phyloP scores from a whole-genome alignment of 2,797 vertebrate species.

The Micromesistius poutassou region DNA sequence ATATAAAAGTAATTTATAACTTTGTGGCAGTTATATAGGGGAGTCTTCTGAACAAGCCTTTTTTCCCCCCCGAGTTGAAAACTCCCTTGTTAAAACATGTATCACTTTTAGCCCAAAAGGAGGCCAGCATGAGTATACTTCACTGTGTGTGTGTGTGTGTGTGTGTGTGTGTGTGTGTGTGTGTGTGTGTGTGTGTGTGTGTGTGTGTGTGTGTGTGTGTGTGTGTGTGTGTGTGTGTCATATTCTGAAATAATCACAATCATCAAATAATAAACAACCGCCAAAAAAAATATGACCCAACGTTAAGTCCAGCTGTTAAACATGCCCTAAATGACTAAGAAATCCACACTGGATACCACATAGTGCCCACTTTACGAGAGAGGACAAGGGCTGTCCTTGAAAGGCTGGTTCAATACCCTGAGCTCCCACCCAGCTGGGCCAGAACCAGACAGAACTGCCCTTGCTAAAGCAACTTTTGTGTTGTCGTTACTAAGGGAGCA shows the following conservation, averaged over 20 bases:
- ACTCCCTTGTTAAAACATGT: not conserved
- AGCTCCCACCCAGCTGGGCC: conserved; percentile 35
- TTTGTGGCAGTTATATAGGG: not conserved
- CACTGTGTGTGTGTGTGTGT: not conserved
- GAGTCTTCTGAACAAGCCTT: not conserved
- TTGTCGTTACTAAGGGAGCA: conserved; percentile 38
- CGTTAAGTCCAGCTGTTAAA: not conserved
- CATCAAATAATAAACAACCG: not conserved
- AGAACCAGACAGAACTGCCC: conserved; percentile 63
- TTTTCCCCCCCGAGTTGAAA: not conserved
- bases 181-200: too few species aligned
- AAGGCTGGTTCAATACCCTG: conserved; percentile 65
- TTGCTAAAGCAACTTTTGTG: conserved; percentile 61
- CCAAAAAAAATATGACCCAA: not conserved
- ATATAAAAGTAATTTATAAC: conserved; percentile 1
- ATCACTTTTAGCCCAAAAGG: not conserved
- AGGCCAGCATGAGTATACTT: not conserved
- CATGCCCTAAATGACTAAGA: not conserved
- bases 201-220: not conserved
- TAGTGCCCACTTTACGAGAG: not conserved
- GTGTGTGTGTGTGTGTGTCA: not conserved
- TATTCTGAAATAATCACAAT: not conserved
- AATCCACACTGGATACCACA: not conserved
- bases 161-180: too few species aligned
- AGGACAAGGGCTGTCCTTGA: conserved; percentile 50